Evolutionary conservation across 2,888 invertebrate genomes (phyloP).

Genomic region (Dynastes tityus): DNA sequence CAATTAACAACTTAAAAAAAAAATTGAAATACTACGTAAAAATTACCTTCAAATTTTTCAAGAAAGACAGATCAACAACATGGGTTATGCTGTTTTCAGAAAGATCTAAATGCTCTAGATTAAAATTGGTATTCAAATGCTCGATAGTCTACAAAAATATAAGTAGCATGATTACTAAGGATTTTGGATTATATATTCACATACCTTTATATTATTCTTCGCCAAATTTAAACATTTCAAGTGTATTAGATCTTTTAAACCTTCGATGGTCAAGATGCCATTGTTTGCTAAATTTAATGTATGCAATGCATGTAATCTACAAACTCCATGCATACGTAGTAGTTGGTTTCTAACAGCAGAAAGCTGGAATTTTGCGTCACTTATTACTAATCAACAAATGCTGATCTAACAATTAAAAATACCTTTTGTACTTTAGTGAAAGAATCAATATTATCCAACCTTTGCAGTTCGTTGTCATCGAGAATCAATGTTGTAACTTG

Average conservation of each 20-base stretch:
- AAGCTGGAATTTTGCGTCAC: slow-evolving; percentile 74
- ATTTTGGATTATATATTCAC: slow-evolving; percentile 12
- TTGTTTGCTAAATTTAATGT: slow-evolving; percentile 90
- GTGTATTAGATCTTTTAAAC: slow-evolving; percentile 86
- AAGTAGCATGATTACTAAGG: slow-evolving; percentile 31
- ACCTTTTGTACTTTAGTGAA: slow-evolving; percentile 86
- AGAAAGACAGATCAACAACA: slow-evolving; percentile 87
- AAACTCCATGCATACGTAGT: slow-evolving; percentile 90
- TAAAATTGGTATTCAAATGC: slow-evolving; percentile 86
- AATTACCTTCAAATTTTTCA: slow-evolving; percentile 86
- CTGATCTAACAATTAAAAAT: slow-evolving; percentile 10
- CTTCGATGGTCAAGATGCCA: slow-evolving; percentile 91
- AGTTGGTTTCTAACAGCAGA: slow-evolving; percentile 90
- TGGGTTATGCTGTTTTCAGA: slow-evolving; percentile 91
- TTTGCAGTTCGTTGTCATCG: slow-evolving; percentile 90
- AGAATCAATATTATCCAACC: slow-evolving; percentile 89
- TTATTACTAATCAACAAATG: slow-evolving; percentile 31
- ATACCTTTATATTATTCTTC: slow-evolving; percentile 91
- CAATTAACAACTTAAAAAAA: neutral
- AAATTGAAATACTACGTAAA: slow-evolving; percentile 1
- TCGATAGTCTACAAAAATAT: slow-evolving; percentile 81
- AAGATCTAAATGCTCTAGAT: slow-evolving; percentile 88
- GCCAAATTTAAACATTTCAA: slow-evolving; percentile 87
- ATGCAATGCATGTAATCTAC: slow-evolving; percentile 84
- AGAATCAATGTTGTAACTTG: slow-evolving; percentile 82